These are phyloP conservation scores for Meliscaeva auricollis DNA, from an alignment of 2,888 invertebrate genomes.

Conservation along the genomic window DNA sequence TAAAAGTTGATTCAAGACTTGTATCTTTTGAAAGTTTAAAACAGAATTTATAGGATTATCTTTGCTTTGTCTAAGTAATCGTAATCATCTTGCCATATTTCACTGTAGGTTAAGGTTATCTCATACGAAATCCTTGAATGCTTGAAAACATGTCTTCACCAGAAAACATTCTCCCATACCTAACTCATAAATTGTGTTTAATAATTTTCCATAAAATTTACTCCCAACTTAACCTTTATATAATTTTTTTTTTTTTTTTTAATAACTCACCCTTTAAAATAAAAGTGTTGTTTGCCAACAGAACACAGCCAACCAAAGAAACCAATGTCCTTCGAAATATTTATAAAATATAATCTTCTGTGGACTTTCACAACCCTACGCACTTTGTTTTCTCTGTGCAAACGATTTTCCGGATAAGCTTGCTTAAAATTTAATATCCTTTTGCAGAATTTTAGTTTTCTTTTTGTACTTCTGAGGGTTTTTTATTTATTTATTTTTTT, in stretches of 20 bases:
- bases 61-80: too few species aligned
- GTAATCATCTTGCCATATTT: too few species aligned
- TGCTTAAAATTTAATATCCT: slow-evolving; percentile 44
- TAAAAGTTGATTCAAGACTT: too few species aligned
- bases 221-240: slow-evolving; percentile 9
- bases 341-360: slow-evolving; percentile 19
- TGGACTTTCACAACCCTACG: slow-evolving; percentile 28
- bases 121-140: background rate
- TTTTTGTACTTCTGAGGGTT: background rate
- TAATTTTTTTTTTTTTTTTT: slow-evolving; percentile 9
- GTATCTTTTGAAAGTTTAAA: too few species aligned
- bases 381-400: slow-evolving; percentile 38
- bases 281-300: slow-evolving; percentile 17
- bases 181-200: background rate
- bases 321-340: slow-evolving; percentile 8
- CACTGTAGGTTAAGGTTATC: too few species aligned
- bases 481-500: too few species aligned
- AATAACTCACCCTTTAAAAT: slow-evolving; percentile 12
- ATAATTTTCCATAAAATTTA: slow-evolving; percentile 21
- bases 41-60: too few species aligned
- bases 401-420: slow-evolving; percentile 44
- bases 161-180: background rate
- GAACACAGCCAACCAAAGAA: slow-evolving; percentile 4
- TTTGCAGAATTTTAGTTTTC: slow-evolving; percentile 7
- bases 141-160: background rate